phyloP scores from a whole-genome alignment of 2,888 invertebrate species.

The Rosalia funebris region DNA sequence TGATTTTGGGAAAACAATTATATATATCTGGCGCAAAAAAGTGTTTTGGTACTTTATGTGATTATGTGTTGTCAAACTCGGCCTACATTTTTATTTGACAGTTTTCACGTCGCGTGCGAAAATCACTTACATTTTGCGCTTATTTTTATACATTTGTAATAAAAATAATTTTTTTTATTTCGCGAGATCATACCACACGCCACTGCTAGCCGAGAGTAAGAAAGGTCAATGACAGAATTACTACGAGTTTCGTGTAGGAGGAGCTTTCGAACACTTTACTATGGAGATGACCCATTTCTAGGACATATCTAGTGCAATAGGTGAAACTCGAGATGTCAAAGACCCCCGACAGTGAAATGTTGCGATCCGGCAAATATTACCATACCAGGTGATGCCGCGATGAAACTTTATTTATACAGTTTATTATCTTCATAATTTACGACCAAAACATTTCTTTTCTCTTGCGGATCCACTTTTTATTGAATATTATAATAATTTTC shows the following conservation, averaged over 20 bases:
- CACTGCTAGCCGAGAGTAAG: conserved; percentile 31
- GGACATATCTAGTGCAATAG: conserved; percentile 53
- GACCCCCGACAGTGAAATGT: conserved; percentile 56
- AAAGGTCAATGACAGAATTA: conserved; percentile 45
- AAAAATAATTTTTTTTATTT: no score
- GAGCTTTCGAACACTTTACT: conserved; percentile 44
- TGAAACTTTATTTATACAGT: conserved; percentile 18
- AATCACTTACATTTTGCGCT: no score
- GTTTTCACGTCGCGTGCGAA: no score
- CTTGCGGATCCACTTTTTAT: conserved; percentile 4
- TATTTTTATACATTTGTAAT: no score
- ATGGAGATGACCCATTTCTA: conserved; percentile 47
- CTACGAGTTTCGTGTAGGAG: conserved; percentile 45
- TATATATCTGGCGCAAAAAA: no score
- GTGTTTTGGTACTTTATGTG: no score
- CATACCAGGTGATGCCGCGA: conserved; percentile 8
- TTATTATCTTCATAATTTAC: conserved; percentile 10
- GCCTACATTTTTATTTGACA: no score
- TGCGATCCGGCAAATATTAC: conserved; percentile 36
- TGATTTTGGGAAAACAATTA: no score
- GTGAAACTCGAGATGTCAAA: conserved; percentile 54
- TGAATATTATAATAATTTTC: background rate
- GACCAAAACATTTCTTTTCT: conserved; percentile 16
- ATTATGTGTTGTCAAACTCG: no score
- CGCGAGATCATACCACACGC: no score